phyloP scores from a whole-genome alignment of 2,113 vertebrate genomes.

The Epinephelus moara region DNA sequence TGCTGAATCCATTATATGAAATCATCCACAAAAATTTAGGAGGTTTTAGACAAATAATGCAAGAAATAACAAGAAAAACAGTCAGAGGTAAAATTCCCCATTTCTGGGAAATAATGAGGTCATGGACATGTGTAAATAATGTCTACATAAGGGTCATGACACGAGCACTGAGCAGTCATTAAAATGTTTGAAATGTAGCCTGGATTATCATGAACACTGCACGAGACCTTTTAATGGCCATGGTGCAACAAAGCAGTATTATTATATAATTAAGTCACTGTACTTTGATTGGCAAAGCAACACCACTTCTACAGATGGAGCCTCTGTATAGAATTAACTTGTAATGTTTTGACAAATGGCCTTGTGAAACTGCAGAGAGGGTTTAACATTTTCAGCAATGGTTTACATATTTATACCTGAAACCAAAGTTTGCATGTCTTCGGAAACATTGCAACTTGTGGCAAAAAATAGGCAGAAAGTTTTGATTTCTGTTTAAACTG shows the following conservation, averaged over 20 bases:
- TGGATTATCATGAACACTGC: not conserved
- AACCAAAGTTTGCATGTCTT: not conserved
- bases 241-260: not conserved
- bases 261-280: not conserved
- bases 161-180: not conserved
- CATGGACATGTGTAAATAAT: not conserved
- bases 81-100: not conserved
- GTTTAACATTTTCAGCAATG: not conserved
- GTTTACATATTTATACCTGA: not conserved
- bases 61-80: not conserved
- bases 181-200: not conserved
- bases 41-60: not conserved
- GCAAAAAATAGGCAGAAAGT: not conserved
- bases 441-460: not conserved
- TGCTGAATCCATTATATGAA: not conserved
- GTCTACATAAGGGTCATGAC: not conserved
- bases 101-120: not conserved
- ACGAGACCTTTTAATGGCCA: not conserved
- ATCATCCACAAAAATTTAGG: not conserved
- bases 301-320: not conserved
- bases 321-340: not conserved
- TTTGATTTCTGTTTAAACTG: not conserved
- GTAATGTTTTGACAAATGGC: not conserved
- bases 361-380: not conserved
- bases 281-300: not conserved